Conservation (phyloP, 2,888 invertebrate species). For the Eustalomyia histrio region DNA sequence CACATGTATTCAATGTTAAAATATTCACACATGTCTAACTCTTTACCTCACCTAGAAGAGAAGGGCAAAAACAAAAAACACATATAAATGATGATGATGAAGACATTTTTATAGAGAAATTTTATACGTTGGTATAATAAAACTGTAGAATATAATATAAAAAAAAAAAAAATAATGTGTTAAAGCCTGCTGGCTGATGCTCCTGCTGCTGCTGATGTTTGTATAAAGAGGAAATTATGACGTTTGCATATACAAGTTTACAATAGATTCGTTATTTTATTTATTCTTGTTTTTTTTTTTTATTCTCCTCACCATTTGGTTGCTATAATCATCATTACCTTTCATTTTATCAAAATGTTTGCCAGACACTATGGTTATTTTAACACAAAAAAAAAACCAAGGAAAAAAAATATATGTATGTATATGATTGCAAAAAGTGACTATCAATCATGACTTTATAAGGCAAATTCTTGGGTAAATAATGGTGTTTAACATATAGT, state of each 20-base stretch:
- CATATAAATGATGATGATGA: slow-evolving; percentile 55
- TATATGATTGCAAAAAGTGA: slow-evolving; percentile 37
- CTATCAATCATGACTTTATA: slow-evolving; percentile 63
- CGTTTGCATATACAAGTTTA: slow-evolving; percentile 60
- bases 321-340: slow-evolving; percentile 58
- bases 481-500: slow-evolving; percentile 48
- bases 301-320: slow-evolving; percentile 27
- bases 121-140: slow-evolving; percentile 33
- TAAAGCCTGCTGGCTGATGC: slow-evolving; percentile 44
- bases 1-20: neutral
- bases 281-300: slow-evolving; percentile 2
- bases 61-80: neutral
- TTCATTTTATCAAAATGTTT: slow-evolving; percentile 18
- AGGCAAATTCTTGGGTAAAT: slow-evolving; percentile 57
- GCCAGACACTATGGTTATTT: slow-evolving; percentile 35
- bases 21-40: slow-evolving; percentile 39
- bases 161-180: slow-evolving; percentile 42
- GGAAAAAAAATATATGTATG: too few relatives aligned
- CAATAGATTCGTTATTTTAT: slow-evolving; percentile 53
- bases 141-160: slow-evolving; percentile 8
- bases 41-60: neutral
- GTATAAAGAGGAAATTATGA: slow-evolving; percentile 60
- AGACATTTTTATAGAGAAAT: slow-evolving; percentile 61
- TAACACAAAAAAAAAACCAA: slow-evolving; percentile 6
- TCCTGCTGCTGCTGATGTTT: neutral